Base-by-base conservation (phyloP, 1,140 invertebrate genomes). In the Palaemon carinicauda region DNA sequence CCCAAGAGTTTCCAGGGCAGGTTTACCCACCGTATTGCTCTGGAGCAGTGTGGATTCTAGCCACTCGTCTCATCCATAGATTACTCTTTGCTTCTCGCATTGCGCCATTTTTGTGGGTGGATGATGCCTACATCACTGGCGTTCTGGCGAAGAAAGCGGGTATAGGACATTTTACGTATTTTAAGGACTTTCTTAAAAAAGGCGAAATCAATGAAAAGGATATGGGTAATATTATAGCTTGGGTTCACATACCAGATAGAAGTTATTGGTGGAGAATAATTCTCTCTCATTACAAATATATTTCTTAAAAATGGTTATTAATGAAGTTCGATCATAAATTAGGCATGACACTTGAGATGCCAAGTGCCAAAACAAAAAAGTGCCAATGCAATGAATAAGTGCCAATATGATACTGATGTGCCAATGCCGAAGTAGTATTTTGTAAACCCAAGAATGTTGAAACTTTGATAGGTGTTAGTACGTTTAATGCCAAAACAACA, bases 81-180 rank as follows among this genome's bases (percentile, higher is more conserved):
- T 60, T 85, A 17, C 50, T 85, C 5, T 14, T 33, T 1, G 82
- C 82, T 5, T 12, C 82, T 41, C 29, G 0, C 4, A 7, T 3
- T 9, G 82, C 54, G 12, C 82, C 56, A 0, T 33, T 79, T 27
- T 14, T 85, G 33, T 85, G 82, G 82, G 82, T 85, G 24, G 82
- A 85, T 17, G 82, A 85, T 24, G 82, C 33, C n/a, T 85, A 85
- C 53, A 7, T 85, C 50, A 85, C 82, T 0, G 82, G 82, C 54
- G 24, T 85, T 17, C 53, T 85, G 31, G 75, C 75, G 33, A 65
- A 78, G 14, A 51, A 29, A 10, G 75, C 82, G 19, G 75, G 19
- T 15, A 17, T 85, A 14, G 31, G 33, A 17, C 52, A 50, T 24
- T 60, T 74, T 14, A 12, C 3, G 1, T 12, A 50, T 15, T n/a